Conservation (phyloP, 2,113 vertebrate species). For the Ceyx cyanopectus region DNA sequence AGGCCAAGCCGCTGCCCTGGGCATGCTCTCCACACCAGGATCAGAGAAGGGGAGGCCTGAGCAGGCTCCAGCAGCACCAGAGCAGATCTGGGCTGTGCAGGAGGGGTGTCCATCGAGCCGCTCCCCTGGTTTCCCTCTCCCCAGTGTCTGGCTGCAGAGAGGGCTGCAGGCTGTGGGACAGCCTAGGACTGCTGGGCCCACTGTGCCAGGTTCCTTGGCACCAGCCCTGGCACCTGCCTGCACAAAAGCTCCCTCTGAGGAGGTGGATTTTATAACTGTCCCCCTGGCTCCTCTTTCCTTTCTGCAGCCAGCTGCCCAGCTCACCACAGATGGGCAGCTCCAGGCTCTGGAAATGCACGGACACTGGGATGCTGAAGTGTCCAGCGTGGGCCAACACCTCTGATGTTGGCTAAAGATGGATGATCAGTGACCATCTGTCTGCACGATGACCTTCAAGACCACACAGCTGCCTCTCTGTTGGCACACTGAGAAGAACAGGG, state of each 20-base stretch:
- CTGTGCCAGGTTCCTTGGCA: accelerated
- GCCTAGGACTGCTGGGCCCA: accelerated
- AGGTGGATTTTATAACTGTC: neutral
- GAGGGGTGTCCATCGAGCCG: neutral
- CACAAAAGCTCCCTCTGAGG: accelerated
- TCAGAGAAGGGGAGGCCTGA: neutral
- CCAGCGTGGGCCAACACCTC: neutral
- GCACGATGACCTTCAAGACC: neutral
- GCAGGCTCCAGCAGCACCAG: neutral
- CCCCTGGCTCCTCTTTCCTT: neutral
- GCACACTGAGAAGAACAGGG: neutral
- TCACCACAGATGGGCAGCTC: neutral
- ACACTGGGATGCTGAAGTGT: neutral
- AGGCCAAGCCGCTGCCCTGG: neutral
- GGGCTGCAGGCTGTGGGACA: neutral
- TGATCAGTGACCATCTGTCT: neutral
- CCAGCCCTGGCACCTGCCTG: neutral
- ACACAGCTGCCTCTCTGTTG: neutral
- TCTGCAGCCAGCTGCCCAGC: neutral
- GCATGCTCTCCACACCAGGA: neutral
- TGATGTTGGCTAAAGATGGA: neutral
- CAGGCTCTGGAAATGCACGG: accelerated
- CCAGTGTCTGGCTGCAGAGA: neutral
- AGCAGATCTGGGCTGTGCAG: neutral
- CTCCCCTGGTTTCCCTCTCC: neutral